These are phyloP conservation scores for Galagoides demidoff DNA, from an alignment of 2,797 vertebrate genomes.

Conservation along the genomic window DNA sequence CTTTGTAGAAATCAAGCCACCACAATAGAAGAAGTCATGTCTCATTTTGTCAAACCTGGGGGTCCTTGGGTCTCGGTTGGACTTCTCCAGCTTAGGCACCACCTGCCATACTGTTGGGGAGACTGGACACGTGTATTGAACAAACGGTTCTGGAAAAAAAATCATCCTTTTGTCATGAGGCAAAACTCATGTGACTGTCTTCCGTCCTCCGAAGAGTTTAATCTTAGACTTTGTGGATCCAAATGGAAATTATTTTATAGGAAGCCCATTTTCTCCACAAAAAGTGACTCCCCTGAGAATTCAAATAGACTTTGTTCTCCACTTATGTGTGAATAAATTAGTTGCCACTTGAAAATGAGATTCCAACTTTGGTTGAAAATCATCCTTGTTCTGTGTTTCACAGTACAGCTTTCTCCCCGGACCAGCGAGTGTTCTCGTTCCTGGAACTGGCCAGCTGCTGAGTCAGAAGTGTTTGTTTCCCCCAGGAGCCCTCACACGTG, in stretches of 20 bases:
- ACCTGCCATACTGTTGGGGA: not conserved
- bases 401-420: not conserved
- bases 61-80: not conserved
- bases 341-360: slow-evolving; percentile 40
- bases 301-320: slow-evolving; percentile 12
- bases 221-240: slow-evolving; percentile 7
- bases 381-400: not conserved
- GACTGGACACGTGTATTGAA: not conserved
- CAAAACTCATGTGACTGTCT: not conserved
- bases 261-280: not conserved
- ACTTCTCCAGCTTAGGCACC: not conserved
- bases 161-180: not conserved
- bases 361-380: not conserved
- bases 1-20: not conserved
- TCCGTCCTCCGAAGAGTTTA: not conserved
- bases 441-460: not conserved
- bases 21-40: not conserved
- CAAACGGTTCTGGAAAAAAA: not conserved
- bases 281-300: slow-evolving; percentile 20
- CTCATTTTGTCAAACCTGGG: not conserved
- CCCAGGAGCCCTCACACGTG: not conserved
- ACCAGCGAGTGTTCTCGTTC: slow-evolving; percentile 22
- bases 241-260: slow-evolving; percentile 8
- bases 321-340: slow-evolving; percentile 22
- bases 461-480: not conserved